Base-by-base conservation (phyloP, 1,140 invertebrate species). In the Whitmania pigra region DNA sequence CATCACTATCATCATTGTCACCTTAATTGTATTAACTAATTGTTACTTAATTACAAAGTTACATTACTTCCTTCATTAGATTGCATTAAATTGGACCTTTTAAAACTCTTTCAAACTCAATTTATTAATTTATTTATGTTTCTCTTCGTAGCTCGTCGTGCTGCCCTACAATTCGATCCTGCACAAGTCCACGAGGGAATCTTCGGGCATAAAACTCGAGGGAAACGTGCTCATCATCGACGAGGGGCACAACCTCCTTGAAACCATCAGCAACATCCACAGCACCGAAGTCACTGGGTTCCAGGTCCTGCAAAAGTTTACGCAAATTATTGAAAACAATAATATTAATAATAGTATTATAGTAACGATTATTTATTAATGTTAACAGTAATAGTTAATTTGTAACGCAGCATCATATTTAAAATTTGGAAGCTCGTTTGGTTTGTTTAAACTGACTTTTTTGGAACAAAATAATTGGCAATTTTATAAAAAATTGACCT, bases 221-320 rank as follows among this genome's bases (percentile, higher is more conserved):
- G 87, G 89, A 73, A 92, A 90, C 80, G 84, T 98, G 60, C 82
- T 99, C 0, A 90, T 99, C 74, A 88, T 99, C 67, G 96, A 99
- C 81, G 96, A 99, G 83, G 96, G 95, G 11, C 96, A 99, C 77
- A 98, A 98, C 84, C 84, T 99, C 9, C 83, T 96, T 25, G 92
- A 97, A 73, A 90, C 93, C 0, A 89, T 98, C 73, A 88, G 89
- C 73, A 88, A 88, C 77, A 90, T 96, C 76, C 87, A 98, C 79
- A 90, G 90, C 77, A 85, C 87, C 2, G 86, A 88, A 71, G 81
- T 95, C 43, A 87, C 82, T 29, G 86, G 85, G 0, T 82, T 83
- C 76, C 88, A 91, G 81, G 82, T 82, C 73, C 43, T 49, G 43
- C 72, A 36, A 54, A 25, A 31, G 53, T 43, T 53, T 54, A 18